Conservation (phyloP, 2,888 invertebrate species). For the Eilema griseolum region DNA sequence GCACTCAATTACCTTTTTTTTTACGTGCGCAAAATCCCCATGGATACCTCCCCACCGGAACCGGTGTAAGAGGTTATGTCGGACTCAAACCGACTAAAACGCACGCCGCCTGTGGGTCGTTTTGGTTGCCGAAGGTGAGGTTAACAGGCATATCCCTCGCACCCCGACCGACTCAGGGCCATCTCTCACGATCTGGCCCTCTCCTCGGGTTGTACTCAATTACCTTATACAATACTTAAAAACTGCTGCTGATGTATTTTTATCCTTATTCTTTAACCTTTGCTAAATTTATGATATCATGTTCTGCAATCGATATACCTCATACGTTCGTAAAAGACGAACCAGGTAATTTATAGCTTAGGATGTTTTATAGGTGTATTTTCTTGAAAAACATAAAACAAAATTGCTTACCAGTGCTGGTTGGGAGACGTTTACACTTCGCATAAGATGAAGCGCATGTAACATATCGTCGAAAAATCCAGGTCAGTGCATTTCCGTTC, state of each 20-base stretch:
- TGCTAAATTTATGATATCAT: background rate
- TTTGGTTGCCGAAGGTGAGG: too few relatives aligned
- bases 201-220: too few relatives aligned
- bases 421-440: background rate
- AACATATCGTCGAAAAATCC: background rate
- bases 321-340: background rate
- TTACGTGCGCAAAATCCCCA: too few relatives aligned
- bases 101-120: too few relatives aligned
- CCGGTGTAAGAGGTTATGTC: too few relatives aligned
- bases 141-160: too few relatives aligned
- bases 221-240: too few relatives aligned
- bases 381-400: conserved; percentile 1
- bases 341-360: background rate
- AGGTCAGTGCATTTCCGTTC: conserved; percentile 1
- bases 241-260: background rate
- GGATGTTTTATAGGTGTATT: background rate
- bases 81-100: too few relatives aligned
- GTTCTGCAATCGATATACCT: background rate
- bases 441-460: background rate
- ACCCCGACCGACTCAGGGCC: too few relatives aligned
- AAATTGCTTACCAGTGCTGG: background rate
- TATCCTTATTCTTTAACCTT: background rate
- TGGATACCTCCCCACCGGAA: too few relatives aligned
- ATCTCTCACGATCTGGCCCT: too few relatives aligned
- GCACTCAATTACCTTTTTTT: too few relatives aligned